These are phyloP conservation scores for Agelastica alni DNA, from an alignment of 2,888 invertebrate genomes.

Conservation along the genomic window DNA sequence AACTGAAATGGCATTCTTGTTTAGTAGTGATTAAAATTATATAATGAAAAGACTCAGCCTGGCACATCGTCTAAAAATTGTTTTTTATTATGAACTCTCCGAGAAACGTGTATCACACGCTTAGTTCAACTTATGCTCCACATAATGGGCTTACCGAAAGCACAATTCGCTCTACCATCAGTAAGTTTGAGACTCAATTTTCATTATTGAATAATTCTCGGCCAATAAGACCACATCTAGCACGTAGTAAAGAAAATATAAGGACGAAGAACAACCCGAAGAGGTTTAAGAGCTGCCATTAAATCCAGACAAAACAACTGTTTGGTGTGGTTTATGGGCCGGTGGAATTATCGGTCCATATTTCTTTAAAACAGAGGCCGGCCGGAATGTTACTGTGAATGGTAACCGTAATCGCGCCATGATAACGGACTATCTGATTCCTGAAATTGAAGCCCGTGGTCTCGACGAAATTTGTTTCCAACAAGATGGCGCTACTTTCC, in stretches of 20 bases:
- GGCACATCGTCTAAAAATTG: neutral
- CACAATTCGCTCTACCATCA: neutral
- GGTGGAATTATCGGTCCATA: too few relatives aligned
- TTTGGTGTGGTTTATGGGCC: neutral
- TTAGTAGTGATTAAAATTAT: neutral
- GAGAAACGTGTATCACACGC: neutral
- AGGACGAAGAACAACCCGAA: slow-evolving; percentile 16
- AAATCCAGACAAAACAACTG: slow-evolving; percentile 16
- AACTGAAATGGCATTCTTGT: neutral
- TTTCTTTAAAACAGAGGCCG: slow-evolving; percentile 1
- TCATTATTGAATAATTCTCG: neutral
- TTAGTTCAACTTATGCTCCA: neutral
- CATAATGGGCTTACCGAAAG: neutral
- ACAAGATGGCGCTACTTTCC: neutral
- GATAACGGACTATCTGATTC: slow-evolving; percentile 7
- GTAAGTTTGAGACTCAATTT: too few relatives aligned
- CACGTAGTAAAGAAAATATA: slow-evolving; percentile 1
- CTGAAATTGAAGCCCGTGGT: slow-evolving; percentile 10
- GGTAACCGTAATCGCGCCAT: slow-evolving; percentile 10
- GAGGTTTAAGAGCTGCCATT: slow-evolving; percentile 17
- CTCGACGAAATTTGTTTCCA: slow-evolving; percentile 5
- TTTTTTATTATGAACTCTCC: neutral
- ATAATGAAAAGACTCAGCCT: neutral
- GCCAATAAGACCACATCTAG: neutral
- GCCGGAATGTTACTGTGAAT: slow-evolving; percentile 12